Conservation (phyloP, 2,113 vertebrate species). For the Cyprinodon brontotheroides region DNA sequence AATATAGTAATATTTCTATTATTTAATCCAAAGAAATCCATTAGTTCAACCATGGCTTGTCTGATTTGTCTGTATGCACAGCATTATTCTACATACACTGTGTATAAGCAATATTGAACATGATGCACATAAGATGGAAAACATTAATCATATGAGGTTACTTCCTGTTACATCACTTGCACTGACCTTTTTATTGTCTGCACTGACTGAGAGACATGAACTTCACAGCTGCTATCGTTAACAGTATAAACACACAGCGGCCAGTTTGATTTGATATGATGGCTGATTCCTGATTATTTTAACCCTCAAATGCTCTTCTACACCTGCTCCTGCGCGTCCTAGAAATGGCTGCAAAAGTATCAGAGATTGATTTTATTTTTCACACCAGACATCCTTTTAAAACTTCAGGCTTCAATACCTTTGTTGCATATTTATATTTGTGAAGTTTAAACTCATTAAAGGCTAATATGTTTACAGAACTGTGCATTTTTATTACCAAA, state of each 20-base stretch:
- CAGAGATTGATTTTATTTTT: neutral
- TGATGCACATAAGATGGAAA: constrained; percentile 2
- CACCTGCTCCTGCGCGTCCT: neutral
- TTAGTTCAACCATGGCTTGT: neutral
- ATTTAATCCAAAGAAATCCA: constrained; percentile 18
- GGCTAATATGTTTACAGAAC: too few relatives aligned
- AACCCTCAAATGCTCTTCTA: neutral
- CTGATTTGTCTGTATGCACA: neutral
- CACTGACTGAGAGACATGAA: neutral
- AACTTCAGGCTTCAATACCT: neutral
- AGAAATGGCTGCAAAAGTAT: neutral
- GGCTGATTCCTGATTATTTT: too few relatives aligned
- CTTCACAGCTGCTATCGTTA: too few relatives aligned
- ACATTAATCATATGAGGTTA: constrained; percentile 5
- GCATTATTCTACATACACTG: neutral
- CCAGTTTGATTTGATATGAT: too few relatives aligned
- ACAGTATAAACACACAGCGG: too few relatives aligned
- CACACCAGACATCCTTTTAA: neutral
- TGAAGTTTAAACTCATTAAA: neutral
- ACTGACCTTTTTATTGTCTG: neutral
- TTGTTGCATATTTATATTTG: neutral
- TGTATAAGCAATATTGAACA: neutral
- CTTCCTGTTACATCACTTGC: neutral
- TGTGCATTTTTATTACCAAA: neutral
- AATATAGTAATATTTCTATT: neutral